A percentile compares a stretch with the other conserved stretches of the same genome.
These are phyloP conservation scores for Phyllotreta striolata DNA, from an alignment of 2,888 invertebrate species.

Conservation along the genomic window DNA sequence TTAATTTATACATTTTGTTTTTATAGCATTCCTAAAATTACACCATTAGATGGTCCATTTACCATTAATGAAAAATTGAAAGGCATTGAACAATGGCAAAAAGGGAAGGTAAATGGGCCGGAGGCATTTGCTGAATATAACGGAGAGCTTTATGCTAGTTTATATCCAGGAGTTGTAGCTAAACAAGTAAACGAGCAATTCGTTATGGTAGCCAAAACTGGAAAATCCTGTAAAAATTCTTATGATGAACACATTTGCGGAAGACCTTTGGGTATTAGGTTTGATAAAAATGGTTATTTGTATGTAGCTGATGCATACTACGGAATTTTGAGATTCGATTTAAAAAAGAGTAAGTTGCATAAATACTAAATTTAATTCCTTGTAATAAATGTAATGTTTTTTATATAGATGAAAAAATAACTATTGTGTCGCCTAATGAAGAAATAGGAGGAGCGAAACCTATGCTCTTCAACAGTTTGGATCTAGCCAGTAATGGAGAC, in stretches of 20 bases:
- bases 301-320: slow-evolving; percentile 88
- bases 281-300: slow-evolving; percentile 75
- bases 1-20: not conserved
- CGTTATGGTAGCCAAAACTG: slow-evolving; percentile 79
- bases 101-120: slow-evolving; percentile 78
- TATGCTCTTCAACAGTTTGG: slow-evolving; percentile 77
- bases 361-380: not conserved
- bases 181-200: slow-evolving; percentile 75
- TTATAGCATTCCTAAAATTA: slow-evolving; percentile 52
- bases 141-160: slow-evolving; percentile 81
- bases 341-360: slow-evolving; percentile 67
- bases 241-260: slow-evolving; percentile 87
- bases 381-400: not conserved
- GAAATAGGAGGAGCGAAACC: slow-evolving; percentile 75
- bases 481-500: slow-evolving; percentile 80
- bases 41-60: slow-evolving; percentile 68
- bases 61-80: slow-evolving; percentile 71
- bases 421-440: slow-evolving; percentile 71
- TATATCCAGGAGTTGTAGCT: slow-evolving; percentile 81
- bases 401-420: slow-evolving; percentile 62
- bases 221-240: slow-evolving; percentile 75
- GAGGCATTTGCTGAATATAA: slow-evolving; percentile 80
- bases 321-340: slow-evolving; percentile 86
- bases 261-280: slow-evolving; percentile 85
- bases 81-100: slow-evolving; percentile 73